Conservation (phyloP, 1,140 invertebrate genomes). For the Orius insidiosus region DNA sequence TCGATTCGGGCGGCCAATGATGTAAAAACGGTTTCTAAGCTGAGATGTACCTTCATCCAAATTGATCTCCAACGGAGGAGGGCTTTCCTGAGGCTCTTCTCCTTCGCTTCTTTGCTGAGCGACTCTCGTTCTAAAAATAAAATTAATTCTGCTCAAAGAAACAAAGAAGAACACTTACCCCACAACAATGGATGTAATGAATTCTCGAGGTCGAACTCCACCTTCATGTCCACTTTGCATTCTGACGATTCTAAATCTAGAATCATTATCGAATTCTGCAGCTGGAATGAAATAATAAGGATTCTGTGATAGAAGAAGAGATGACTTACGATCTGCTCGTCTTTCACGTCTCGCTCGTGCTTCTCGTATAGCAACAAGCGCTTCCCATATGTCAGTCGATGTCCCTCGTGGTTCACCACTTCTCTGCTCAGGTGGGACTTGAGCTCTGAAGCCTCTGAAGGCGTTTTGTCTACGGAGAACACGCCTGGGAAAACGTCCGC, state of each 20-base stretch:
- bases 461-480: constrained; percentile 14
- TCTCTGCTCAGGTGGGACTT: constrained; percentile 14
- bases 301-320: not conserved
- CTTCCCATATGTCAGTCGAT: constrained; percentile 45
- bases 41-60: too few relatives aligned
- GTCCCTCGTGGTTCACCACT: constrained; percentile 28
- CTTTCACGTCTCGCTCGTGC: constrained; percentile 37
- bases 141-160: too few relatives aligned
- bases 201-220: not conserved
- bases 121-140: too few relatives aligned
- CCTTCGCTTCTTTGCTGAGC: too few relatives aligned
- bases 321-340: constrained; percentile 19
- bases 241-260: constrained; percentile 17
- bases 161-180: too few relatives aligned
- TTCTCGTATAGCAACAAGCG: constrained; percentile 41
- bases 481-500: constrained; percentile 10
- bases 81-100: too few relatives aligned
- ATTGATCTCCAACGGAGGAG: too few relatives aligned
- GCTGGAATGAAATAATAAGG: constrained; percentile 3
- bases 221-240: constrained; percentile 18
- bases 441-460: constrained; percentile 16
- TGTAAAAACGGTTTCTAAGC: constrained; percentile 2
- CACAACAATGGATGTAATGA: not conserved
- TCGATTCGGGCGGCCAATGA: constrained; percentile 5
- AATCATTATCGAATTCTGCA: constrained; percentile 10